Conservation (phyloP, 2,888 invertebrate genomes). For the Elegia similella region DNA sequence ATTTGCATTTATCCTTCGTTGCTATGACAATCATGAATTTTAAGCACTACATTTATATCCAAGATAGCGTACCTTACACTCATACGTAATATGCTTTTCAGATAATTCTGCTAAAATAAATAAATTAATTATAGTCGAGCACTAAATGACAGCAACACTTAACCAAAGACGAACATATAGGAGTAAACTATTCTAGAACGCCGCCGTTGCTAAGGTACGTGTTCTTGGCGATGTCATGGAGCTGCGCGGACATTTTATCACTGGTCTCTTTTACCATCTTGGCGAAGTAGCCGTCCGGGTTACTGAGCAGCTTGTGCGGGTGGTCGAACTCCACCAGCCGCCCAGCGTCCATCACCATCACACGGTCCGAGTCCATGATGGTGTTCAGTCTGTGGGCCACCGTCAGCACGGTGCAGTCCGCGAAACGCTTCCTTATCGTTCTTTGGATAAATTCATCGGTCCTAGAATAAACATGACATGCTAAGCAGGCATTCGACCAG, state of each 20-base stretch:
- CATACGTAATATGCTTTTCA: neutral
- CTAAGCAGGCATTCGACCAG: neutral
- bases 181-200: slow-evolving; percentile 48
- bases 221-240: slow-evolving; percentile 68
- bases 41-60: neutral
- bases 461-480: slow-evolving; percentile 50
- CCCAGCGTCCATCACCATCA: slow-evolving; percentile 93
- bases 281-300: slow-evolving; percentile 82
- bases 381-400: slow-evolving; percentile 96
- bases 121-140: slow-evolving; percentile 1
- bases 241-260: slow-evolving; percentile 72
- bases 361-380: slow-evolving; percentile 95
- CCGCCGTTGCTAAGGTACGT: slow-evolving; percentile 66
- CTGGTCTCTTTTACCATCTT: slow-evolving; percentile 88
- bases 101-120: slow-evolving; percentile 7
- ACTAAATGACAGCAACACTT: slow-evolving; percentile 6
- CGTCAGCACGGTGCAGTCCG: slow-evolving; percentile 92
- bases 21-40: too few species aligned
- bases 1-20: too few species aligned
- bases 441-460: slow-evolving; percentile 93
- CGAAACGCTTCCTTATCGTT: slow-evolving; percentile 90
- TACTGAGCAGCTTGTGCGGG: slow-evolving; percentile 84
- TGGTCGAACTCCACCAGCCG: slow-evolving; percentile 87
- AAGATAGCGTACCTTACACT: neutral
- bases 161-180: slow-evolving; percentile 15